A percentile compares a stretch with the other conserved stretches of the same genome.
Conservation (phyloP, 2,113 vertebrate species). For the pig (Sus scrofa) region T2T-Sscrofa CM000824.6:78894501-78895000, state of each 20-base stretch:
- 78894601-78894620: not conserved
- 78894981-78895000: too few species aligned
- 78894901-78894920: too few species aligned
- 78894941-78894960: too few species aligned
- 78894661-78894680: not conserved
- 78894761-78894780: not conserved
- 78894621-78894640: not conserved
- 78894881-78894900: not conserved
- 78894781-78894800: not conserved
- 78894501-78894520: not conserved
- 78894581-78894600: not conserved
- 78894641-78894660: not conserved
- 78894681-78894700: not conserved
- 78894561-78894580: not conserved
- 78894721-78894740: not conserved
- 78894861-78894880: not conserved
- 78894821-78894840: not conserved
- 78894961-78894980: too few species aligned
- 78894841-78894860: slow-evolving; percentile 33
- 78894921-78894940: too few species aligned
- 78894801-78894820: not conserved
- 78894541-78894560: not conserved
- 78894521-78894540: not conserved
- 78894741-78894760: not conserved
- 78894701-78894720: not conserved